Conservation (phyloP, 1,140 invertebrate genomes). For the Danaus plexippus region DNA sequence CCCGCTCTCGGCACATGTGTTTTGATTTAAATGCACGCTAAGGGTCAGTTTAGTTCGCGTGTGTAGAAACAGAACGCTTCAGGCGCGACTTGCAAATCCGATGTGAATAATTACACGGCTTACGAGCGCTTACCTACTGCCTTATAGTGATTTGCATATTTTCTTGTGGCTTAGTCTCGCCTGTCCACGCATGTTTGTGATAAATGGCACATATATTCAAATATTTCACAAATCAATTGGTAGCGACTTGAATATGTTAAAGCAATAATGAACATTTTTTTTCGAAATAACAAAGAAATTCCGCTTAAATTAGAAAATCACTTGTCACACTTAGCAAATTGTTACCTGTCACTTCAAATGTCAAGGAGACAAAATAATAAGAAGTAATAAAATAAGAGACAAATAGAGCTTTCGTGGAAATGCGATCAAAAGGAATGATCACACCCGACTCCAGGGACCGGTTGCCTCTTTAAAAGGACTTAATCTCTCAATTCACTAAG, state of each 20-base stretch:
- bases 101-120: slow-evolving; percentile 71
- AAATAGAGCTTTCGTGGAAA: slow-evolving; percentile 68
- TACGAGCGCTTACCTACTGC: slow-evolving; percentile 68
- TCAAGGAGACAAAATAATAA: slow-evolving; percentile 52
- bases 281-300: too few species aligned
- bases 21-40: slow-evolving; percentile 66
- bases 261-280: too few species aligned
- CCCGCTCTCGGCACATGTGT: slow-evolving; percentile 67
- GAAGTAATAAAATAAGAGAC: slow-evolving; percentile 70
- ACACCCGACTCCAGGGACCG: slow-evolving; percentile 60
- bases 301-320: slow-evolving; percentile 13
- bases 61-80: slow-evolving; percentile 58
- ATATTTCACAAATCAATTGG: background rate
- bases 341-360: slow-evolving; percentile 67
- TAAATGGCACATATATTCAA: background rate
- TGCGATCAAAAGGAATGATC: slow-evolving; percentile 70
- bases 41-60: slow-evolving; percentile 63
- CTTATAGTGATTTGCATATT: slow-evolving; percentile 69
- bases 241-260: background rate
- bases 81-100: slow-evolving; percentile 65
- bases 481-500: slow-evolving; percentile 72
- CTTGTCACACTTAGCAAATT: slow-evolving; percentile 42
- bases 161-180: slow-evolving; percentile 54
- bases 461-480: slow-evolving; percentile 66
- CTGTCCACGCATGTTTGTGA: slow-evolving; percentile 17